Evolutionary conservation across 53 echinoderm and acorn worm species (phyloP).

Genomic region (Henricia sp.): DNA sequence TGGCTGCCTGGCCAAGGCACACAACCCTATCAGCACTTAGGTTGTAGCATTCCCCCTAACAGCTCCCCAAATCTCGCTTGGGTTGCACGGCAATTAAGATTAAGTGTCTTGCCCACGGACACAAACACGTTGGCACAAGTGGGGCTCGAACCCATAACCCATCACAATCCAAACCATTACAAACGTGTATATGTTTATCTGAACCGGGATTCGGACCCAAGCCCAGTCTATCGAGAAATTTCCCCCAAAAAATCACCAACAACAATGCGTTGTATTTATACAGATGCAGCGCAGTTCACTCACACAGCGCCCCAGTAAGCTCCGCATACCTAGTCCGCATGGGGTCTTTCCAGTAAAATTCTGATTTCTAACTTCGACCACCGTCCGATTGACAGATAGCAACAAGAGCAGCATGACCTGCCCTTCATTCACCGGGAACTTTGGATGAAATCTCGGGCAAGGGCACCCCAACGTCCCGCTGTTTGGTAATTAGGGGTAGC

Average conservation of each 20-base stretch:
- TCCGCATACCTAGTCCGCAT: constrained; percentile 31
- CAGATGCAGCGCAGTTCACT: constrained; percentile 40
- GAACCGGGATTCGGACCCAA: too few relatives aligned
- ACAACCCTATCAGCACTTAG: too few relatives aligned
- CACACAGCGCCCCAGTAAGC: constrained; percentile 17
- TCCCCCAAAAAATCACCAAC: constrained; percentile 1
- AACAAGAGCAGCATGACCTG: constrained; percentile 34
- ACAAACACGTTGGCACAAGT: too few relatives aligned
- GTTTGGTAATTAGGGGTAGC: constrained; percentile 38
- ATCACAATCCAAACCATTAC: too few relatives aligned
- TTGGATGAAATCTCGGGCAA: constrained; percentile 55
- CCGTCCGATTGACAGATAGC: constrained; percentile 29
- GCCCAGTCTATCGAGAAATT: too few relatives aligned
- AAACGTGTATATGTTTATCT: too few relatives aligned
- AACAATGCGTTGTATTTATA: constrained; percentile 17
- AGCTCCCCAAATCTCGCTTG: too few relatives aligned
- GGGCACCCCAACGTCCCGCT: constrained; percentile 31
- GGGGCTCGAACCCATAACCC: too few relatives aligned
- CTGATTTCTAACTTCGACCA: neutral
- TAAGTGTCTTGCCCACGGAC: too few relatives aligned
- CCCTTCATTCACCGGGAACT: constrained; percentile 42
- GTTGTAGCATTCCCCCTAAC: too few relatives aligned
- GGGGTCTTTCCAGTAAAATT: neutral
- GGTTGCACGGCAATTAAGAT: too few relatives aligned
- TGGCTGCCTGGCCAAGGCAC: too few relatives aligned